Evolutionary conservation across 1,140 invertebrate genomes (phyloP), one percentile per base, ranked within the genome.

Genomic region (Tribolium castaneum): DNA sequence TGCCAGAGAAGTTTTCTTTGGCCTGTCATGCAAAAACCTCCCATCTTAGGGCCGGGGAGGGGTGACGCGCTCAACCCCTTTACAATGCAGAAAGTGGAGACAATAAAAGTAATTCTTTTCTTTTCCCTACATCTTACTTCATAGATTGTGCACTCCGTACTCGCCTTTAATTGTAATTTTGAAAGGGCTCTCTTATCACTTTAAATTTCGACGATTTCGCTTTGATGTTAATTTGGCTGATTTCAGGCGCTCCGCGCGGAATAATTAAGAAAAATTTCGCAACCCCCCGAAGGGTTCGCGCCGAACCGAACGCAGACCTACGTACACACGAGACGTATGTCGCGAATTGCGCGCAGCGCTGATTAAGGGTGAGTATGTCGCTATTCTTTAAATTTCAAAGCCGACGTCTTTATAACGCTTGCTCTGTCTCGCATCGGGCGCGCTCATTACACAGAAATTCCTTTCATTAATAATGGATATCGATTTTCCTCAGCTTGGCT

Each of bases 61-160:
- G 66, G 70, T 49, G 74, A 74, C 51, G 75, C 75, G 73, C 19
- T 49, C 76, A 80, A 82, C 81, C 81, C 81, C 81, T 82, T 82
- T 80, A 80, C 78, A 80, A 70, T 75, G 74, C 78, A 77, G 75
- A 78, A 80, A 82, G 78, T 80, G 81, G 81, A 80, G 72, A 82
- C 81, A 82, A 82, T 82, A 82, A 82, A 82, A 82, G 79, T 82
- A 82, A 82, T 82, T 82, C 81, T 82, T 82, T 80, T 82, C 79
- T 81, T 75, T 77, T 62, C 72, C 49, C 52, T 80, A 80, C 81
- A 82, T 82, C 80, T 81, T 77, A 76, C 73, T 79, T 76, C 73
- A 79, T 79, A 79, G 75, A 77, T 78, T 79, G 75, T 79, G 78
- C 75, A 77, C 75, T 78, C 54, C 56, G 79, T 78, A 78, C 75